Evolutionary conservation across 64 coral and sea anemone species (phyloP), one percentile per base, ranked within the genome.

Genomic region (Acropora yongei): DNA sequence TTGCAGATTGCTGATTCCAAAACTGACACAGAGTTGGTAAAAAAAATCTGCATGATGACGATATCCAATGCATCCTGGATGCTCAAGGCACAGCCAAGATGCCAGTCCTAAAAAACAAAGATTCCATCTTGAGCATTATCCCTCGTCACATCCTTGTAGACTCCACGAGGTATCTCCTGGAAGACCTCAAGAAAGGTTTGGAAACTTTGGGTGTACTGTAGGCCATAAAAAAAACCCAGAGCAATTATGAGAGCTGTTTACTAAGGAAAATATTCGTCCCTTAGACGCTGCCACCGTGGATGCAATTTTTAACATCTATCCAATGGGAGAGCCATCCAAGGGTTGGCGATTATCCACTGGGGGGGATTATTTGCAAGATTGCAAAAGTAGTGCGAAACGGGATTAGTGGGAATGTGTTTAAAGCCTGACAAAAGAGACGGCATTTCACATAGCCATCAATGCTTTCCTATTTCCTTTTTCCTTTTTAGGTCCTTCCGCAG

Each of bases 311-410:
- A 14, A 17, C 17, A 72, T 82, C 3, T 87, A 41, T 89, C 87
- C 13, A 94, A 94, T 68, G 9, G 9, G 47, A 61, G 87, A 12
- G 14, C 41, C 1, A 41, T 3, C n/a, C 93, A 94, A 16, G 93
- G 90, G 69, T 12, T 71, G 49, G 80, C 74, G 5, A 65, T 94
- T 12, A 63, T 94, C 1, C 47, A 86, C 49, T 94, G 30, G 87
- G 80, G 46, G 60, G 19, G 93, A 94, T 41, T 94, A 94, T n/a
- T 58, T 94, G 11, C 81, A 94, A 86, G 93, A 94, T 67, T 94
- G 87, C 41, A 57, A 57, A 78, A 74, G 93, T 89, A 69, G 30
- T 30, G 30, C 30, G 30, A 30, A 30, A 30, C 30, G 30, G 30
- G 30, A 30, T 30, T 30, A 30, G 30, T 30, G 30, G 30, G 30